Evolutionary conservation across 2,797 vertebrate species (phyloP), one percentile per base, ranked within the genome.

Genomic region (Kryptopterus vitreolus): DNA sequence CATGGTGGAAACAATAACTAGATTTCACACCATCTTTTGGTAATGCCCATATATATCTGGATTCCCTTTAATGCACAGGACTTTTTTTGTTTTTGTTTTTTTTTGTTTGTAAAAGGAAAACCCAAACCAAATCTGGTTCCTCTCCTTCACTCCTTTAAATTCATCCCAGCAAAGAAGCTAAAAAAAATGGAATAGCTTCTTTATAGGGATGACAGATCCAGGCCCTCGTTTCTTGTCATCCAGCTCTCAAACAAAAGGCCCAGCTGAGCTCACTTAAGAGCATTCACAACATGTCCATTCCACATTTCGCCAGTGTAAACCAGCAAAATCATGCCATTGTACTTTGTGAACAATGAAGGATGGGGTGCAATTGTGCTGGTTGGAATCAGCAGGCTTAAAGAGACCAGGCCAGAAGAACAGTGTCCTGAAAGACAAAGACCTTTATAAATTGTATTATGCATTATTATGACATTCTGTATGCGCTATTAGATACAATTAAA

Each of bases 11-110:
- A 93, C 91, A 92, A 94, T 94, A 93, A 92, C 92, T 93, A 92
- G 92, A 92, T 93, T 94, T 94, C 94, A 94, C 93, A 93, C 94
- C 93, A 94, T 93, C 92, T 91, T 87, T 92, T 93, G 88, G 92
- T 94, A 94, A 94, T 94, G 90, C 93, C 88, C 88, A 88, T 92
- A 91, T 93, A 91, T 93, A 93, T 93, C 93, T 93, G 90, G 91
- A 92, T 93, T 92, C 90, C 90, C 89, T 91, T 92, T 93, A 93
- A 93, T 90, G 90, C 89, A 83, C 84, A 87, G 88, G 85, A 87
- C 52, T 13, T 4, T 71, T 57, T 55, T n/a, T n/a, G n/a, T n/a
- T n/a, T n/a, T n/a, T n/a, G n/a, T n/a, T n/a, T n/a, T n/a, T n/a
- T n/a, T n/a, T n/a, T n/a, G n/a, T 63, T 35, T 38, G 87, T 82